Conservation (phyloP, 2,888 invertebrate species). For the Acleris laterana region DNA sequence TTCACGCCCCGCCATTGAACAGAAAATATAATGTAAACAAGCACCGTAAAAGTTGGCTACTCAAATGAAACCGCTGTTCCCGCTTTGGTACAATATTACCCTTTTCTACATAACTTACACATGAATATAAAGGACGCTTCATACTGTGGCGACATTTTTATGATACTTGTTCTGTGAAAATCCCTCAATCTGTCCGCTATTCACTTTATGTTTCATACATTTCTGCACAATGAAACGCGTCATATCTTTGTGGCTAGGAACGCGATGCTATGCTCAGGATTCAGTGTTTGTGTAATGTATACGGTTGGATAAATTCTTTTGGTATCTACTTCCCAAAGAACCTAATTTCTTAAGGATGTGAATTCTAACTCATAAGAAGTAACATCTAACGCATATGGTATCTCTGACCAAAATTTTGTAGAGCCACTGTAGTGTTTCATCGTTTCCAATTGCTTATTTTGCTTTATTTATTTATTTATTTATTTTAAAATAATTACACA, state of each 20-base stretch:
- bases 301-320: not conserved
- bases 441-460: too few relatives aligned
- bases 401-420: too few relatives aligned
- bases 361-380: too few relatives aligned
- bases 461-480: too few relatives aligned
- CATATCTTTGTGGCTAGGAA: constrained; percentile 12
- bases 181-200: constrained; percentile 47
- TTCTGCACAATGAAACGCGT: constrained; percentile 23
- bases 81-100: constrained; percentile 33
- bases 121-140: constrained; percentile 36
- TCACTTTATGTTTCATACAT: constrained; percentile 35
- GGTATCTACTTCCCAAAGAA: too few relatives aligned
- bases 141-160: constrained; percentile 36
- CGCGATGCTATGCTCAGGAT: not conserved
- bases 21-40: constrained; percentile 31
- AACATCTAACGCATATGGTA: too few relatives aligned
- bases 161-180: constrained; percentile 38
- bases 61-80: constrained; percentile 32
- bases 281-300: not conserved
- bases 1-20: constrained; percentile 23
- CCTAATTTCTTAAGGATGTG: too few relatives aligned
- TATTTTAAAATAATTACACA: too few relatives aligned
- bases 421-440: too few relatives aligned
- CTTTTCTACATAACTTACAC: constrained; percentile 36
- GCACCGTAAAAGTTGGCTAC: constrained; percentile 30